Base-by-base conservation (phyloP, 2,113 vertebrate species). In the Anseranas semipalmata region DNA sequence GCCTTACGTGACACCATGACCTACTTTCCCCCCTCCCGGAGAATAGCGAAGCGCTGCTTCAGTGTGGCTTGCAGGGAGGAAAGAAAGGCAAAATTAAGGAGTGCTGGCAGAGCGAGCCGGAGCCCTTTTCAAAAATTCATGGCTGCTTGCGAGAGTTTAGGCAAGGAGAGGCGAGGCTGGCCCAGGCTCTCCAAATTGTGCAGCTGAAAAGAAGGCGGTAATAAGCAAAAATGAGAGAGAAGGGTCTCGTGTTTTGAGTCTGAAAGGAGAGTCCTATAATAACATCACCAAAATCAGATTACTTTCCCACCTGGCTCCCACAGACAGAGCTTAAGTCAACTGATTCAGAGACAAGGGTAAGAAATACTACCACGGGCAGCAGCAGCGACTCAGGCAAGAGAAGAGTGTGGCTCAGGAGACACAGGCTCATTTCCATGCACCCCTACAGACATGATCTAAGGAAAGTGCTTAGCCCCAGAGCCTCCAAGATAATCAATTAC, bases 1-100 rank as follows among this genome's bases (percentile, higher is more conserved):
- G 92, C 97, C 96, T 97, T 96, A 97, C 8, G 1, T 92, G 97
- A 94, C 97, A 97, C 96, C 65, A 28, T 97, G 97, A 97, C 97
- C 97, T 95, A 97, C 91, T 97, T 97, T 85, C 37, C 52, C 56
- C 9, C 37, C 37, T 50, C 52, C 15, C 0, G 0, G 72, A 90
- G 89, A 74, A 83, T 7, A 70, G 93, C 41, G 62, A 90, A 91
- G 68, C 3, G 0, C 24, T 70, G 73, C 85, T 92, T 76, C 90
- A 46, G 56, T 30, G 59, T 46, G 55, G 87, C 89, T 96, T 35
- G 66, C 56, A 46, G 73, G 65, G 39, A 95, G 85, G 75, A 71
- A 83, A 39, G n/a, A 22, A 8, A 87, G 12, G 75, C 63, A 24
- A 68, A 89, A 63, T 76, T 89, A 71, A 93, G 67, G 79, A 80